phyloP scores from a whole-genome alignment of 2,888 invertebrate genomes.

The Drosophila melanocephala region DNA sequence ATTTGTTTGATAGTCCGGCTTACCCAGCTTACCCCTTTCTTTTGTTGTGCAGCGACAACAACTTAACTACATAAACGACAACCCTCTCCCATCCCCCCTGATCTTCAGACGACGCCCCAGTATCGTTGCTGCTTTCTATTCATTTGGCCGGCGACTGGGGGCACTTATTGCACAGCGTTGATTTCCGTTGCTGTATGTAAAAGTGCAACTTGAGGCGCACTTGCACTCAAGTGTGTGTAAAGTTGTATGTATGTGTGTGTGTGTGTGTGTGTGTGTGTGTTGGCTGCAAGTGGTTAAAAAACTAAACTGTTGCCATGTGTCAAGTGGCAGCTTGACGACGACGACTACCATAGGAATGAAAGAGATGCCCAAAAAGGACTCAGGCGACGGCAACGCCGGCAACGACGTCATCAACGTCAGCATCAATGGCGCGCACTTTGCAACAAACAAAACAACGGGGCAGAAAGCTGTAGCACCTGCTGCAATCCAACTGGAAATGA shows the following conservation, averaged over 20 bases:
- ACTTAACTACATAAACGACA: slow-evolving; percentile 67
- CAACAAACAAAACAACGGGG: slow-evolving; percentile 68
- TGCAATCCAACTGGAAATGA: slow-evolving; percentile 35
- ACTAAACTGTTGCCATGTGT: slow-evolving; percentile 82
- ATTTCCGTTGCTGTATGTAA: slow-evolving; percentile 80
- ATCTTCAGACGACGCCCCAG: slow-evolving; percentile 10
- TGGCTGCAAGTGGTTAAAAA: slow-evolving; percentile 75
- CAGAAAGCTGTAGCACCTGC: slow-evolving; percentile 73
- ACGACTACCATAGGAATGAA: slow-evolving; percentile 63
- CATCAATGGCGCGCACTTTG: slow-evolving; percentile 72
- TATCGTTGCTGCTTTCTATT: slow-evolving; percentile 55
- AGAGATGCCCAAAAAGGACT: slow-evolving; percentile 42
- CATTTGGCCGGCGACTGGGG: slow-evolving; percentile 77
- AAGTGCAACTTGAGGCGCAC: slow-evolving; percentile 80
- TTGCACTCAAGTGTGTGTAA: slow-evolving; percentile 58
- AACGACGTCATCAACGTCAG: slow-evolving; percentile 75
- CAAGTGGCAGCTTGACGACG: slow-evolving; percentile 77
- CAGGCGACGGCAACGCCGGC: slow-evolving; percentile 33
- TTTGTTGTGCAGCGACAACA: slow-evolving; percentile 20
- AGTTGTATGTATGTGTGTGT: slow-evolving; percentile 23
- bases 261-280: slow-evolving; percentile 39
- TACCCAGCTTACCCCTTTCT: slow-evolving; percentile 16
- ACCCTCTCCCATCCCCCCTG: not conserved
- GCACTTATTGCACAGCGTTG: slow-evolving; percentile 74
- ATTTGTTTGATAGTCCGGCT: slow-evolving; percentile 4